Percentiles rank a stretch among this genome's conserved stretches.
Evolutionary conservation across 2,888 invertebrate species (phyloP).

Genomic region (Pegoplata infirma): DNA sequence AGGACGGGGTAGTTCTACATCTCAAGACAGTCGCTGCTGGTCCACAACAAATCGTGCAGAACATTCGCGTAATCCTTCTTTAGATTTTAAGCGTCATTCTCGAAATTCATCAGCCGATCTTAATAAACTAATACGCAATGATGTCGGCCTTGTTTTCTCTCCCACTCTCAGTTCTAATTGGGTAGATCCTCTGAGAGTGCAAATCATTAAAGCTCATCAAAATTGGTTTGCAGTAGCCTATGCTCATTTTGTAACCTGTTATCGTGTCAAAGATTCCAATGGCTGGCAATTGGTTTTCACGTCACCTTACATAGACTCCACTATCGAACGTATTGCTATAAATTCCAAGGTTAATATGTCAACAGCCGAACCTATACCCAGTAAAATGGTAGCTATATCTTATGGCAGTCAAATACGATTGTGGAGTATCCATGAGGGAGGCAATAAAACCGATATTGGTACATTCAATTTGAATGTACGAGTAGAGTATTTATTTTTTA

Average conservation of each 20-base stretch:
- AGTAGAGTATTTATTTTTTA: conserved; percentile 97
- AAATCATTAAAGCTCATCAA: conserved; percentile 97
- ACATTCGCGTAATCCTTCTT: conserved; percentile 90
- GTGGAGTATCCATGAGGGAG: conserved; percentile 89
- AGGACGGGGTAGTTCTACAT: conserved; percentile 67
- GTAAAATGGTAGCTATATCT: conserved; percentile 91
- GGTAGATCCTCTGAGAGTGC: conserved; percentile 92
- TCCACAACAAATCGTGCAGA: conserved; percentile 64
- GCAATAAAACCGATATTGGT: conserved; percentile 86
- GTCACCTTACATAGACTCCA: conserved; percentile 91
- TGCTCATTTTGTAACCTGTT: conserved; percentile 96
- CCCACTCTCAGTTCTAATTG: conserved; percentile 80
- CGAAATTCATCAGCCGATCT: conserved; percentile 87
- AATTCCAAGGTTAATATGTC: conserved; percentile 81
- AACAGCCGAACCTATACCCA: conserved; percentile 80
- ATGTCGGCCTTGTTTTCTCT: conserved; percentile 85
- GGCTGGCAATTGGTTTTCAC: conserved; percentile 98
- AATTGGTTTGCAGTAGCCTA: conserved; percentile 99
- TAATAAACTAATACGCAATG: conserved; percentile 85
- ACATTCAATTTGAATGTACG: conserved; percentile 94
- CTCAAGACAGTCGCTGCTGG: conserved; percentile 71
- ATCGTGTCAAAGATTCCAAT: conserved; percentile 95
- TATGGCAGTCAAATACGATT: conserved; percentile 87
- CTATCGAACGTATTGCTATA: conserved; percentile 94
- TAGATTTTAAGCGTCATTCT: conserved; percentile 85